A percentile compares a stretch with the other conserved stretches of the same genome.
Evolutionary conservation across 2,888 invertebrate genomes (phyloP).

Genomic region (Mechanitis messenoides): DNA sequence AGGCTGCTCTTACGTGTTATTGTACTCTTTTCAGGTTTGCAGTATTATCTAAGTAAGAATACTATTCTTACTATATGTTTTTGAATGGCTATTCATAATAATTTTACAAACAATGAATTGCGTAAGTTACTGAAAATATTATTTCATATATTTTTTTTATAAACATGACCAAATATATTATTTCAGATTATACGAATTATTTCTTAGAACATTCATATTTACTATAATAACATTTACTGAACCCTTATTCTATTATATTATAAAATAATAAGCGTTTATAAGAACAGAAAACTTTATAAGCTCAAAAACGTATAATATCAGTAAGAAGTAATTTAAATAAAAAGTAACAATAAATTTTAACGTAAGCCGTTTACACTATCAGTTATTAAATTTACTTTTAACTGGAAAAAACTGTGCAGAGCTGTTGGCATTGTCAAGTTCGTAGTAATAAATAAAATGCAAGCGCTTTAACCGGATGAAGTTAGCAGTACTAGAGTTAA

Average conservation of each 20-base stretch:
- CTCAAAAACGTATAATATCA: not conserved
- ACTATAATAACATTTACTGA: too few relatives aligned
- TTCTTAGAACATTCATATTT: too few relatives aligned
- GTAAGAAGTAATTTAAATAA: constrained; percentile 12
- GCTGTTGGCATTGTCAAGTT: constrained; percentile 44
- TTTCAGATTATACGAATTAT: too few relatives aligned
- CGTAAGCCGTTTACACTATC: constrained; percentile 18
- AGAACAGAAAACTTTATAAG: too few relatives aligned
- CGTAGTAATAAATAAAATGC: constrained; percentile 70
- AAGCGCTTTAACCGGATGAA: constrained; percentile 65
- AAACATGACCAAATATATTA: not conserved
- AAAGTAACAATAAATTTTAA: constrained; percentile 22
- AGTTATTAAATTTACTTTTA: constrained; percentile 27
- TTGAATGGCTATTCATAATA: constrained; percentile 16
- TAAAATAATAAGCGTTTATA: too few relatives aligned
- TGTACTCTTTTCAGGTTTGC: constrained; percentile 55
- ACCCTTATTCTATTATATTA: too few relatives aligned
- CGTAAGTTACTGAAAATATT: not conserved
- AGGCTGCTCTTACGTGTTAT: constrained; percentile 51
- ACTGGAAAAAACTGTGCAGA: constrained; percentile 24
- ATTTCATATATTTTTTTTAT: not conserved
- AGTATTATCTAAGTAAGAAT: constrained; percentile 40
- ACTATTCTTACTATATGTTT: constrained; percentile 18
- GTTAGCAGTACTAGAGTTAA: constrained; percentile 72
- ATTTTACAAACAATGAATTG: not conserved